Evolutionary conservation across 2,888 invertebrate species (phyloP).

Genomic region (Tachina grossa): DNA sequence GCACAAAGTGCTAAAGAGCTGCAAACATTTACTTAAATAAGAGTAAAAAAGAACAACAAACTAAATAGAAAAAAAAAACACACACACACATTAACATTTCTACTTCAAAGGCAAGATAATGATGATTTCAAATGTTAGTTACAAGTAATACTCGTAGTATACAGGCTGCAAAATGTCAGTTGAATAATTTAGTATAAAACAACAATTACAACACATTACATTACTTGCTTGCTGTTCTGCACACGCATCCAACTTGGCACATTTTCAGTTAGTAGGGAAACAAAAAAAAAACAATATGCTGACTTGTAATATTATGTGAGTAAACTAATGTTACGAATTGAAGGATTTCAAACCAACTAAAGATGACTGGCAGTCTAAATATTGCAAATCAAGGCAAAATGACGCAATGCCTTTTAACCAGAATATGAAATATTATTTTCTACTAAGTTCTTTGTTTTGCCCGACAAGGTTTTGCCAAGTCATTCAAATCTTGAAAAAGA

Average conservation of each 20-base stretch:
- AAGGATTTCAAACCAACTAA: slow-evolving; percentile 12
- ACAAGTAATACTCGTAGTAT: background rate
- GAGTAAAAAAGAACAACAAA: background rate
- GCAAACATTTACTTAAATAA: slow-evolving; percentile 3
- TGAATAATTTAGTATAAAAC: background rate
- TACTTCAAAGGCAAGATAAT: slow-evolving; percentile 34
- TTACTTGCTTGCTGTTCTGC: background rate
- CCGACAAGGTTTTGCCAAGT: no score
- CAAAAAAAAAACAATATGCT: slow-evolving; percentile 14
- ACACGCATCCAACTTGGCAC: background rate
- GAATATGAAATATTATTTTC: background rate
- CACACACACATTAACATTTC: background rate
- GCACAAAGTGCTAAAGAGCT: slow-evolving; percentile 50
- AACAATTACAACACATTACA: background rate
- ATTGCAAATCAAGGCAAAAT: background rate
- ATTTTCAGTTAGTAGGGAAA: slow-evolving; percentile 5
- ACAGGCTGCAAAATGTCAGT: slow-evolving; percentile 10
- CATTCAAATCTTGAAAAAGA: no score
- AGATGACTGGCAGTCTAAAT: slow-evolving; percentile 23
- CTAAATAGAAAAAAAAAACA: background rate
- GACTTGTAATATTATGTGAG: slow-evolving; percentile 23
- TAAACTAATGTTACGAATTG: slow-evolving; percentile 8
- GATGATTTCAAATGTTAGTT: slow-evolving; percentile 22
- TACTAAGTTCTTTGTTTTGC: no score
- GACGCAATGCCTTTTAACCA: background rate